Conservation (phyloP, 2,797 vertebrate genomes). For the Ispidina lecontei region DNA sequence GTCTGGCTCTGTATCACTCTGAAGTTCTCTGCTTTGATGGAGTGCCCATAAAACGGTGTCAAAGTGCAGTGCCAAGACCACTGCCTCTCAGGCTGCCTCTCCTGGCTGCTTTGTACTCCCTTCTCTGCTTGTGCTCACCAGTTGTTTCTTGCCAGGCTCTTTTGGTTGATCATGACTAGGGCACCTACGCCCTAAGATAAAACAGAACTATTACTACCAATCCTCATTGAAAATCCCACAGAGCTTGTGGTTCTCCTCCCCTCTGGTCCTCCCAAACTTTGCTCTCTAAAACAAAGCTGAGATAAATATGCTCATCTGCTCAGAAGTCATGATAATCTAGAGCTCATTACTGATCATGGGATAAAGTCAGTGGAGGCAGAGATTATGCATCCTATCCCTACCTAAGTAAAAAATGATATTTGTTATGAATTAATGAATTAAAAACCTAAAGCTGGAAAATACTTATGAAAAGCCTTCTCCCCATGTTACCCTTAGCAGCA, state of each 20-base stretch:
- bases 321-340: neutral
- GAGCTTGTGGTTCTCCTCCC: slow-evolving; percentile 18
- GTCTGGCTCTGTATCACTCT: slow-evolving; percentile 18
- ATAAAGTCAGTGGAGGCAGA: neutral
- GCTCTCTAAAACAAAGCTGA: slow-evolving; percentile 17
- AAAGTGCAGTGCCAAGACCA: slow-evolving; percentile 49
- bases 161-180: slow-evolving; percentile 19
- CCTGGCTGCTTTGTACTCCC: slow-evolving; percentile 50
- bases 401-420: neutral
- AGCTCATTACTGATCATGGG: neutral
- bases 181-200: slow-evolving; percentile 52
- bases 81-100: neutral
- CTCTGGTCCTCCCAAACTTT: neutral
- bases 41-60: neutral
- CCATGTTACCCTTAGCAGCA: neutral
- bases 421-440: neutral
- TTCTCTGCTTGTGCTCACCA: slow-evolving; percentile 33
- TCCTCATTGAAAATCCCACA: slow-evolving; percentile 33
- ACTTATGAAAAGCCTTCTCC: neutral
- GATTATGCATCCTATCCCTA: neutral
- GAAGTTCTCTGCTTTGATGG: slow-evolving; percentile 59
- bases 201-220: slow-evolving; percentile 25
- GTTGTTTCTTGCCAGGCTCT: slow-evolving; percentile 47
- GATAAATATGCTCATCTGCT: neutral
- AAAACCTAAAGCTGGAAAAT: neutral